Evolutionary conservation across 2,797 vertebrate genomes (phyloP).

Genomic region (Gallinago solitaria): DNA sequence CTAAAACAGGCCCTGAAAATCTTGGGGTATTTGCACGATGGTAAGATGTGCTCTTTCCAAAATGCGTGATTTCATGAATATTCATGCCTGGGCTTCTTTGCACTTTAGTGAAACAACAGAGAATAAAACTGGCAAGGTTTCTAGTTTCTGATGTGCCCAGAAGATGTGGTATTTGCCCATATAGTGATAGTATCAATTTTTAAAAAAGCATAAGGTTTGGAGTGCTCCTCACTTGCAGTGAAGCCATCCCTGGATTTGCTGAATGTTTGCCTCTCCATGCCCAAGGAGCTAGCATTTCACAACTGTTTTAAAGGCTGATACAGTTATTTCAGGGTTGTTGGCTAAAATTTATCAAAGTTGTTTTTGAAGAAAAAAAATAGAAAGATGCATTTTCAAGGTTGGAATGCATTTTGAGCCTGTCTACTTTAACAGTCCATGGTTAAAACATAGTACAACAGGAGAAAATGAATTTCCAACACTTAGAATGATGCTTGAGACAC

Average conservation of each 20-base stretch:
- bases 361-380: neutral
- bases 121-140: neutral
- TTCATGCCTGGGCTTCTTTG: neutral
- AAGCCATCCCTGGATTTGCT: neutral
- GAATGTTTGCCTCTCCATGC: neutral
- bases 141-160: neutral
- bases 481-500: neutral
- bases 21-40: neutral
- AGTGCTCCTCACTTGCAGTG: neutral
- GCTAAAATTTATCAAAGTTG: neutral
- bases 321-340: neutral
- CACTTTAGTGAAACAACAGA: neutral
- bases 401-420: neutral
- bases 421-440: neutral
- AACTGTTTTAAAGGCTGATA: neutral
- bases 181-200: neutral
- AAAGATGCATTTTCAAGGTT: neutral
- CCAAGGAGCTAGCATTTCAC: neutral
- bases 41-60: neutral
- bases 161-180: neutral
- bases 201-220: neutral
- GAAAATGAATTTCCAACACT: conserved; percentile 23
- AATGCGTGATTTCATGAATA: neutral
- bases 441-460: neutral
- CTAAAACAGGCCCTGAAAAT: neutral